Percentiles rank a stretch among this genome's conserved stretches.
phyloP scores from a whole-genome alignment of 92 coral and sea anemone species.

The Umimayanthus kanabou region DNA sequence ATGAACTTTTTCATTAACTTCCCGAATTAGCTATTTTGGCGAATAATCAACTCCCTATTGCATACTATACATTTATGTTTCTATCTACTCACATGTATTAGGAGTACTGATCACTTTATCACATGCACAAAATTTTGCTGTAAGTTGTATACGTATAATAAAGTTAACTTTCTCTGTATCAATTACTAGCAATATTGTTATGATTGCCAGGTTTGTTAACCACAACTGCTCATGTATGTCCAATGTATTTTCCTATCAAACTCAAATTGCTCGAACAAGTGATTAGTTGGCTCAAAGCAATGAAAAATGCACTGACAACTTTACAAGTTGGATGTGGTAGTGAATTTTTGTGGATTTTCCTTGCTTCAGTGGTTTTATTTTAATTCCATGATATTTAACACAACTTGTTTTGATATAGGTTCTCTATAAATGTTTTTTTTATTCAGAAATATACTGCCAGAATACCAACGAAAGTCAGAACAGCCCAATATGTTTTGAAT shows the following conservation, averaged over 20 bases:
- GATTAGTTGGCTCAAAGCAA: not conserved
- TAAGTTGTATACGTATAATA: too few relatives aligned
- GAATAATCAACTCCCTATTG: not conserved
- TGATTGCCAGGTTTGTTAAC: not conserved
- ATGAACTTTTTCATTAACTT: not conserved
- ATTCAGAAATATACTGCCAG: not conserved
- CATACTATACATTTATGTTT: not conserved
- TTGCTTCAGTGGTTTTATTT: not conserved
- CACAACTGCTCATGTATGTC: not conserved
- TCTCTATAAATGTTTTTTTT: too few relatives aligned
- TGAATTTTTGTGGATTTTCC: not conserved
- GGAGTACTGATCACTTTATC: too few relatives aligned
- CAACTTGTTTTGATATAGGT: too few relatives aligned
- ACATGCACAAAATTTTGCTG: too few relatives aligned
- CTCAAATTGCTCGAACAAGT: not conserved
- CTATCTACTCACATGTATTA: too few relatives aligned
- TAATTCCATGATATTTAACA: too few relatives aligned
- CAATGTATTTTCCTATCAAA: not conserved
- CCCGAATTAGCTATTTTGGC: not conserved
- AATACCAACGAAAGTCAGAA: not conserved
- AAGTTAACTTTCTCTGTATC: too few relatives aligned
- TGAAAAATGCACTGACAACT: too few relatives aligned
- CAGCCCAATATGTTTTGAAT: not conserved
- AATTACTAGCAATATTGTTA: too few relatives aligned
- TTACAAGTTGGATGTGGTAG: not conserved